Conservation (phyloP, 1,140 invertebrate genomes). For the Delia radicum region DNA sequence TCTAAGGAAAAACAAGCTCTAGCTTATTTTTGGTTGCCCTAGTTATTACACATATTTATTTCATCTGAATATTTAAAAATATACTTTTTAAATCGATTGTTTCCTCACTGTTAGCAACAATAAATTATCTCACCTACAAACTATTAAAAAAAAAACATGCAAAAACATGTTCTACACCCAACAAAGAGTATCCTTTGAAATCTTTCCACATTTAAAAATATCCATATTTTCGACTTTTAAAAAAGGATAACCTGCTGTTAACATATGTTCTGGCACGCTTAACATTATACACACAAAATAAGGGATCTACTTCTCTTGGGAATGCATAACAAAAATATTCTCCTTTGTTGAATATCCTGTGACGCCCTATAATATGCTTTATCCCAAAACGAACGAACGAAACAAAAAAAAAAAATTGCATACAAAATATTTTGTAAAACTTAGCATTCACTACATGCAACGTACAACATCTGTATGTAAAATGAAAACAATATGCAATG, state of each 20-base stretch:
- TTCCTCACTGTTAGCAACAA: not conserved
- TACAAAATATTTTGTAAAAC: not conserved
- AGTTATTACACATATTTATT: too few relatives aligned
- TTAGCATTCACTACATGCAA: not conserved
- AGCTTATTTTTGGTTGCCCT: too few relatives aligned
- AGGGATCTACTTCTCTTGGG: not conserved
- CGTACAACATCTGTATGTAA: not conserved
- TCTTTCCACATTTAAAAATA: not conserved
- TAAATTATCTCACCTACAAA: not conserved
- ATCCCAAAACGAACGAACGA: too few relatives aligned
- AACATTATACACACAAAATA: not conserved
- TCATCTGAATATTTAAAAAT: too few relatives aligned
- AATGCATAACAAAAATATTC: not conserved
- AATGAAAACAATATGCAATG: not conserved
- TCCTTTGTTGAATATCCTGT: not conserved
- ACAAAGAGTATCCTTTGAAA: not conserved
- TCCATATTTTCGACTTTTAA: not conserved
- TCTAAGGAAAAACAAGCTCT: too few relatives aligned
- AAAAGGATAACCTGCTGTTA: not conserved
- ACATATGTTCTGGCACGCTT: conserved; percentile 1
- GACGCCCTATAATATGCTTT: not conserved
- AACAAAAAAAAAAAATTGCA: not conserved
- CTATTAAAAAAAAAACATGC: not conserved
- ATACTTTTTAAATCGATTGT: not conserved
- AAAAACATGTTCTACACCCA: not conserved